phyloP scores from a whole-genome alignment of 2,888 invertebrate genomes.

The Heliconius ismenius region DNA sequence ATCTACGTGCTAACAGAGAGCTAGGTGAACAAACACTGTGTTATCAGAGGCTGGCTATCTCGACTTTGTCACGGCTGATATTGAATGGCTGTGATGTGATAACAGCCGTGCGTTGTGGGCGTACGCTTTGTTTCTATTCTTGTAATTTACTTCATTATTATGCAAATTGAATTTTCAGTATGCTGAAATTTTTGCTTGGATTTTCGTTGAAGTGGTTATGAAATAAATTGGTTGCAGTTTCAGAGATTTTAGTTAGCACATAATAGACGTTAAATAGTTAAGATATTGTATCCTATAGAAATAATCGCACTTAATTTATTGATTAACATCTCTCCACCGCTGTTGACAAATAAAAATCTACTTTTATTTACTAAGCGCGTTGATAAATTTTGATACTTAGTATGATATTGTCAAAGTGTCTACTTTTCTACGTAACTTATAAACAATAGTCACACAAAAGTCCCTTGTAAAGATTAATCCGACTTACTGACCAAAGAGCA shows the following conservation, averaged over 20 bases:
- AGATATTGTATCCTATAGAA: too few species aligned
- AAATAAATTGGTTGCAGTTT: neutral
- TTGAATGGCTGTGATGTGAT: conserved; percentile 72
- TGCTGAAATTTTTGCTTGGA: neutral
- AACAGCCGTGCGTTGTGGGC: conserved; percentile 49
- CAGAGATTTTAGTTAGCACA: neutral
- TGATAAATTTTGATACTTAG: too few species aligned
- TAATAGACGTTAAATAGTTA: too few species aligned
- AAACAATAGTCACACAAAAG: too few species aligned
- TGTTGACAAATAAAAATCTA: too few species aligned
- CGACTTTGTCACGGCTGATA: conserved; percentile 78
- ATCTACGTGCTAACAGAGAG: conserved; percentile 63
- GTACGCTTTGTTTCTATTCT: conserved; percentile 34
- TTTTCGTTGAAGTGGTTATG: neutral
- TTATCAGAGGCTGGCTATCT: conserved; percentile 75
- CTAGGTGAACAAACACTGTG: conserved; percentile 68
- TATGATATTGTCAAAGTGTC: too few species aligned
- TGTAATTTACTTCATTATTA: conserved; percentile 11
- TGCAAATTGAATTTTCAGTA: conserved; percentile 10
- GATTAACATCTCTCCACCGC: too few species aligned
- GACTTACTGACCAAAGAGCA: too few species aligned
- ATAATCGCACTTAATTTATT: too few species aligned
- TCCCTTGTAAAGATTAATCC: too few species aligned
- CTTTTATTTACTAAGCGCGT: too few species aligned
- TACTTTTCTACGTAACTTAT: too few species aligned